Evolutionary conservation across 2,113 vertebrate species (phyloP).

Genomic region (Pagrus major): DNA sequence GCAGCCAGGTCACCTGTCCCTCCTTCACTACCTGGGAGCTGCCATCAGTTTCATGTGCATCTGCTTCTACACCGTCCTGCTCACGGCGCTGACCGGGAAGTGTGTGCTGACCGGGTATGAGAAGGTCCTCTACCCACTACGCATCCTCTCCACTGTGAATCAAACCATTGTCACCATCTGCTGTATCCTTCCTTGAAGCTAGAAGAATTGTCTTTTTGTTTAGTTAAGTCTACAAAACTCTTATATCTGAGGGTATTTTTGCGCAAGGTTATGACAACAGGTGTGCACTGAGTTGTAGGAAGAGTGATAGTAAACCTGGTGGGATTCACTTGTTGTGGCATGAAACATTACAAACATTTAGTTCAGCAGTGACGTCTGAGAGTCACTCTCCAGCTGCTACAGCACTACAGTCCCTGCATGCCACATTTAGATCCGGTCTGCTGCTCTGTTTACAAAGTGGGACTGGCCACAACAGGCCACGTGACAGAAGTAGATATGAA

Average conservation of each 20-base stretch:
- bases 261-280: neutral
- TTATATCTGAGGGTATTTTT: neutral
- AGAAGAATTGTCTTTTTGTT: neutral
- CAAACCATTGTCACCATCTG: slow-evolving; percentile 79
- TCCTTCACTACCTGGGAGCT: slow-evolving; percentile 84
- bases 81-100: slow-evolving; percentile 77
- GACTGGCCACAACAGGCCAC: slow-evolving; percentile 31
- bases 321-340: neutral
- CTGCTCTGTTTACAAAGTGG: slow-evolving; percentile 68
- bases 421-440: slow-evolving; percentile 5
- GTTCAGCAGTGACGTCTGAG: neutral
- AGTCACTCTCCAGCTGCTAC: slow-evolving; percentile 8
- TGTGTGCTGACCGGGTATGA: slow-evolving; percentile 80
- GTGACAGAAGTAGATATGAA: neutral
- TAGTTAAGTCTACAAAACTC: neutral
- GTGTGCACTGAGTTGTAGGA: neutral
- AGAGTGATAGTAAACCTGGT: neutral
- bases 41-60: slow-evolving; percentile 81
- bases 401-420: neutral
- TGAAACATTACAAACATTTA: neutral
- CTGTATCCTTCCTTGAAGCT: slow-evolving; percentile 82
- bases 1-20: slow-evolving; percentile 71
- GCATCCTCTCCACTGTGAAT: slow-evolving; percentile 59
- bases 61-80: slow-evolving; percentile 81
- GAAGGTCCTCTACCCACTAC: slow-evolving; percentile 75